Base-by-base conservation (phyloP, 1,140 invertebrate species). In the Drosophila oshimai region DNA sequence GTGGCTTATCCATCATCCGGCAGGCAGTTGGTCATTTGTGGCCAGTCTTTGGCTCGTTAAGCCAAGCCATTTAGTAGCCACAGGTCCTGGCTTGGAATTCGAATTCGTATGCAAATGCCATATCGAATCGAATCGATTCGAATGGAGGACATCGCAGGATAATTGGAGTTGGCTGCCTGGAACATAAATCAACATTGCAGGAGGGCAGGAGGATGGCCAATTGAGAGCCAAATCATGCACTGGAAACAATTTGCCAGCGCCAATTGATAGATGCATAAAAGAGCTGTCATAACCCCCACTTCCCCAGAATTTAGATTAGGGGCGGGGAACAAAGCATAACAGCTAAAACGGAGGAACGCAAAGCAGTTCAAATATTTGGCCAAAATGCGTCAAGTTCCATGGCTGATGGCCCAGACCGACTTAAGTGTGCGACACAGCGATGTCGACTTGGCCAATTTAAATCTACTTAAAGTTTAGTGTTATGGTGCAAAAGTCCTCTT, bases 331-430 rank as follows among this genome's bases (percentile, higher is more conserved):
- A 47, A 62, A 57, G 54, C 53, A 37, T 54, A 69, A 24, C 36
- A 64, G 61, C 47, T 49, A 75, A 55, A 60, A 20, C 13, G 15
- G 18, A 10, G 29, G 44, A 53, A 79, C 55, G 55, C 39, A 53
- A 79, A 51, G 55, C 39, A 74, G 77, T 62, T 67, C 74, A 84
- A 84, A 84, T 86, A 86, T 84, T 86, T 86, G 80, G 50, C 57
- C 54, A 79, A 86, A 83, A 83, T 83, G 78, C 78, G 79, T 74
- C 77, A 72, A 70, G 70, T 75, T 70, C 64, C 60, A 57, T n/a
- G n/a, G 31, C 26, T n/a, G 34, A 34, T 37, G 44, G 49, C 47
- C 67, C 29, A 51, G 34, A 36, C 4, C 33, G 36, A 12, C 36
- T 49, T 41, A 61, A 73, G 61, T 62, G 20, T 64, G 41, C 70